Base-by-base conservation (phyloP, 2,113 vertebrate species). In the Halichoeres trimaculatus region DNA sequence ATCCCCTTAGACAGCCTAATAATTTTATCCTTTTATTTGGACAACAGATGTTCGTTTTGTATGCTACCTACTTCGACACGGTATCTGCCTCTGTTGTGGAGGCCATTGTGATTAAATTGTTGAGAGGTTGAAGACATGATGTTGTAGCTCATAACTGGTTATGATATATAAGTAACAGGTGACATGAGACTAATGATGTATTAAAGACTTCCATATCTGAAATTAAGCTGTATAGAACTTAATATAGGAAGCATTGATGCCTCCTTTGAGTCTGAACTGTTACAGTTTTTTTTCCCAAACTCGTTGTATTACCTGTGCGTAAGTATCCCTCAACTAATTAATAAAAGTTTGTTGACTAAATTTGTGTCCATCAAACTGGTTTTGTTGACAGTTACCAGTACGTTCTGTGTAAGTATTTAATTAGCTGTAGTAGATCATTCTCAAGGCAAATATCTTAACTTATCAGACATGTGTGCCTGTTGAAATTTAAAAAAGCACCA, bases 231-330 rank as follows among this genome's bases (percentile, higher is more conserved):
- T 93, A 88, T 89, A 86, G 87, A 89, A 80, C 76, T 82, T 88
- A 89, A 90, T 76, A 81, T 72, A 54, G 86, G 86, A 88, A 82
- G 72, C 60, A 69, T 67, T 54, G 57, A 59, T 47, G 50, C 73
- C 81, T 89, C 86, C 86, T 90, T 74, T 86, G 81, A 89, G 88
- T 91, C 80, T 89, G 87, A 92, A 89, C 88, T 90, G 86, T 91
- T 91, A 89, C 85, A 84, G 51, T 81, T 92, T 30, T 90, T 89
- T 84, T 69, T 77, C 81, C 84, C 70, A 88, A 90, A 91, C 86
- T 85, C 92, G 91, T 93, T 95, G 93, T 95, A 94, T 93, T 93
- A 90, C 92, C 83, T 94, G 91, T 94, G 90, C 92, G 93, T 93
- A 93, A 92, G 80, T 92, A 93, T 90, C 91, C 90, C 87, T 93